Base-by-base conservation (phyloP, 2,888 invertebrate species). In the Julus scanicus region DNA sequence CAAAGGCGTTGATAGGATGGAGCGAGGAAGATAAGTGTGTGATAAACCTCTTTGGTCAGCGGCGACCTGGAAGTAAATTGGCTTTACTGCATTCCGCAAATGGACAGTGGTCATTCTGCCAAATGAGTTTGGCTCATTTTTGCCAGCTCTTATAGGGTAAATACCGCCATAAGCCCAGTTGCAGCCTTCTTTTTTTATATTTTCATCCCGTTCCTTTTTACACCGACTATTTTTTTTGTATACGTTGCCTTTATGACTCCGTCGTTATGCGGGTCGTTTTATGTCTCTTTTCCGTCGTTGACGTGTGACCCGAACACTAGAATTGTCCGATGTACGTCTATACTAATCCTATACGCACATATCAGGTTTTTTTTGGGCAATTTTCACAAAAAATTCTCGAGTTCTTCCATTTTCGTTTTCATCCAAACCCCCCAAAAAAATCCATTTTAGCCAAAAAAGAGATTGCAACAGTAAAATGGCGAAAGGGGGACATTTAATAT, bases 41-140 rank as follows among this genome's bases (percentile, higher is more conserved):
- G 57, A 57, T 57, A 57, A 57, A 57, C 57, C 57, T 57, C n/a
- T 57, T n/a, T 57, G 57, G 57, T 57, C 57, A n/a, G 57, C 57
- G 57, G 17, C 8, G 13, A n/a, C 57, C n/a, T 57, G 17, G n/a
- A 57, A 57, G n/a, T 57, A 57, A 57, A 57, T 57, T 57, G 57
- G 57, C 57, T 57, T 57, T n/a, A n/a, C n/a, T 17, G 57, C 57
- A 57, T 57, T 57, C 57, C 57, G 57, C 57, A 57, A 57, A 57
- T 57, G 57, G 57, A 57, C 57, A n/a, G 13, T 57, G 57, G 57
- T n/a, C 57, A 57, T 57, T 57, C 57, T 17, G 57, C 57, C 57
- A 57, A 57, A 57, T 57, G 57, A 57, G 57, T 57, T 57, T 57
- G 57, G 57, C 57, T 57, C 57, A n/a, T 57, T 57, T 57, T 57